Percentiles rank a stretch among this genome's conserved stretches.
Conservation (phyloP, 2,888 invertebrate species). For the Orchesellides sinensis region DNA sequence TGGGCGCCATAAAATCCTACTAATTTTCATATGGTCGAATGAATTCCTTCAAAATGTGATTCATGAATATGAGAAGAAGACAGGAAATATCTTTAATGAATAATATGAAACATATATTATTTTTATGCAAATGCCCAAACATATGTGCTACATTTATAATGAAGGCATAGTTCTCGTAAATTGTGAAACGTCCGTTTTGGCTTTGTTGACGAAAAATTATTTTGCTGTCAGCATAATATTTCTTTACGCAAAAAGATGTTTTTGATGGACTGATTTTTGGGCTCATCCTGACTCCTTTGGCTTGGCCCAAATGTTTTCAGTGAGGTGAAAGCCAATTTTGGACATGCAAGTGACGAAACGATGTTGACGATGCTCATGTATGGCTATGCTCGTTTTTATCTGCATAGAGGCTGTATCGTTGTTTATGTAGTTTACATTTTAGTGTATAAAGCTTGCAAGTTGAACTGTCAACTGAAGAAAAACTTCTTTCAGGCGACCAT, state of each 20-base stretch:
- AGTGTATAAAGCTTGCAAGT: neutral
- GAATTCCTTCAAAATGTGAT: neutral
- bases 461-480: neutral
- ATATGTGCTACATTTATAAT: no score
- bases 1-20: no score
- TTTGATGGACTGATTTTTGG: neutral
- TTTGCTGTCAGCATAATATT: no score
- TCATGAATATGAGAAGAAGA: no score
- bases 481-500: neutral
- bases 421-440: neutral
- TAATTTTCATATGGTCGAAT: no score
- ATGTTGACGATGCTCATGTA: neutral
- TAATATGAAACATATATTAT: no score
- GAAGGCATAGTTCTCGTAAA: no score
- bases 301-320: neutral
- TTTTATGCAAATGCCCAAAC: no score
- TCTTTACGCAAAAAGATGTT: no score
- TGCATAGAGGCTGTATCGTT: neutral
- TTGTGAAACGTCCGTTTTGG: no score
- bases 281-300: neutral
- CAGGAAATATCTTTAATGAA: no score
- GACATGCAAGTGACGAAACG: slow-evolving; percentile 8
- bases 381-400: neutral
- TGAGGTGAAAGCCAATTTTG: slow-evolving; percentile 34
- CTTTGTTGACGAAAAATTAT: no score